Base-by-base conservation (phyloP, 2,888 invertebrate species). In the Arge pagana region DNA sequence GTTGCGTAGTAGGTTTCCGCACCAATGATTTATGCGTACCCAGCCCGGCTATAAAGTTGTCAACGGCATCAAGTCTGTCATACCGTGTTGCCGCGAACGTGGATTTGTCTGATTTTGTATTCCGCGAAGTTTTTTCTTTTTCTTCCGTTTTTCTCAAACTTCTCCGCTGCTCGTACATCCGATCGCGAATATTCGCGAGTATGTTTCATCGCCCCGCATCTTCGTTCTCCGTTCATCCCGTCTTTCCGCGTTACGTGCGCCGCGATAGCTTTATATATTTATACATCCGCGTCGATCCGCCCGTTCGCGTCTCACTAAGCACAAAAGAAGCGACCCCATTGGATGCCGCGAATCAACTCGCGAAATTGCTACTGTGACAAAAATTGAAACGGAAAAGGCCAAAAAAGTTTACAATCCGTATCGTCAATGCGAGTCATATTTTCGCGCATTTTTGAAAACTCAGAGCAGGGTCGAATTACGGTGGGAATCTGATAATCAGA, bases 21-120 rank as follows among this genome's bases (percentile, higher is more conserved):
- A 6, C 28, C 7, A 11, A 21, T 42, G 30, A 42, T 42, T 31
- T 42, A 42, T 30, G 19, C 30, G 18, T 18, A 30, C 42, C 30
- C 31, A 11, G 31, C 26, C 40, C 16, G 16, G 42, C 42, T 30
- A 42, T 28, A 42, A 42, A 42, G 18, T 42, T 30, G 28, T 42
- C 42, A 42, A 19, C 42, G 30, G 31, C 31, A 42, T 42, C 42
- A 23, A 11, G 42, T 13, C 19, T 30, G 18, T 24, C 19, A 6
- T 13, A 6, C 33, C 15, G 33, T 33, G 33, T n/a, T n/a, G n/a
- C 13, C 26, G 40, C 26, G 15, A 40, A 16, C 40, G 26, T 40
- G 23, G 24, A 40, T 26, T 40, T 24, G 40, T 23, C 23, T 26
- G 6, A 21, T 8, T 37, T 26, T n/a, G n/a, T n/a, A n/a, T n/a